Percentiles rank a stretch among this genome's conserved stretches.
Conservation (phyloP, 2,113 vertebrate genomes). For the Atherinomorus stipes region DNA sequence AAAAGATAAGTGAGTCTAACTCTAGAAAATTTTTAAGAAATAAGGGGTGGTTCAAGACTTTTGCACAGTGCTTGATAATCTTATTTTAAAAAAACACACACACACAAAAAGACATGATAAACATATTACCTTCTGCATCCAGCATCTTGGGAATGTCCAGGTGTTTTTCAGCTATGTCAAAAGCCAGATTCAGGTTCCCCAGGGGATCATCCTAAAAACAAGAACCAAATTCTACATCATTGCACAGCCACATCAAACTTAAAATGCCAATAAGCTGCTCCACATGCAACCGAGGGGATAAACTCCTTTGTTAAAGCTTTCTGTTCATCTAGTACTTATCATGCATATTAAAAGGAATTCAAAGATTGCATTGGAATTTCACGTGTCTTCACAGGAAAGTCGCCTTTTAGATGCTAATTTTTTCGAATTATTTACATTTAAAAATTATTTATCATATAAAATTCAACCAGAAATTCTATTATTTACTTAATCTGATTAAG, state of each 20-base stretch:
- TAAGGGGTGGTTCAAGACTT: background rate
- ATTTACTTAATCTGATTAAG: background rate
- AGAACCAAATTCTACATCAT: slow-evolving; percentile 68
- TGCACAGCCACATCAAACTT: slow-evolving; percentile 57
- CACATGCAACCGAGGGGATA: slow-evolving; percentile 32
- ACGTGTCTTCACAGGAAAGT: background rate
- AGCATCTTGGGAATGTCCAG: slow-evolving; percentile 99
- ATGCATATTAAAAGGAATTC: slow-evolving; percentile 9
- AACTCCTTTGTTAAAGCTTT: background rate
- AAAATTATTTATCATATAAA: background rate
- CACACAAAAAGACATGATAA: too few relatives aligned
- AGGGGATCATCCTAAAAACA: slow-evolving; percentile 93
- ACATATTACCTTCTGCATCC: slow-evolving; percentile 93
- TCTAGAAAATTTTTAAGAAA: background rate
- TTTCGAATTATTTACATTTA: slow-evolving; percentile 4
- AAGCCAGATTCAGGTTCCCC: slow-evolving; percentile 97
- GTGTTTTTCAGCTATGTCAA: slow-evolving; percentile 98
- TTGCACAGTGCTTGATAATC: background rate
- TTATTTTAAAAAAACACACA: too few relatives aligned
- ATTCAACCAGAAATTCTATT: background rate
- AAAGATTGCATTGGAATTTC: background rate
- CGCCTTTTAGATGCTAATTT: background rate
- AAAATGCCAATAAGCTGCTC: slow-evolving; percentile 60
- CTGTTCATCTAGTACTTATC: background rate
- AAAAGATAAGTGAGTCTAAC: background rate